Base-by-base conservation (phyloP, 1,140 invertebrate species). In the Lysiphlebus fabarum region DNA sequence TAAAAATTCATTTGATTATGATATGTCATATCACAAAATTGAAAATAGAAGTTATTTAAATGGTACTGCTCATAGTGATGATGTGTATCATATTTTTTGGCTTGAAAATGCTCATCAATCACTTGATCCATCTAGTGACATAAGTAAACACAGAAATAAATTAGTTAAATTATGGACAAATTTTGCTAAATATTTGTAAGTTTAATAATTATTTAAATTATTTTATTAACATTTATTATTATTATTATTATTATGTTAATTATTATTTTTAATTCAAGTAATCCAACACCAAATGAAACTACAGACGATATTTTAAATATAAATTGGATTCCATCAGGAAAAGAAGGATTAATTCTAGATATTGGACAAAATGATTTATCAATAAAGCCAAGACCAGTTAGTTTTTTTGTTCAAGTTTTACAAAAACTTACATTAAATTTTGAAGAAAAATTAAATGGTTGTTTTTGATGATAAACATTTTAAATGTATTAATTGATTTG, bases 111-210 rank as follows among this genome's bases (percentile, higher is more conserved):
- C 5, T 17, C 44, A 61, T 37, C 48, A 62, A 34, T 50, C 17
- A 34, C 10, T 14, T 14, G 37, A 57, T 57, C 49, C 43, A 2
- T 45, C 14, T 5, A 44, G 47, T 53, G 36, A 36, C 33, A 34
- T 53, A 9, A 36, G 10, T 7, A 10, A 6, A 1, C 54, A 54
- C 33, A 41, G 45, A 5, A 14, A 49, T 37, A 26, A 42, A 11
- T 11, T 56, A 12, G 41, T 55, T 33, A 57, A 36, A 38, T 44
- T 62, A 37, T 57, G 54, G 53, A 56, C 58, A 0, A 68, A 68
- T 45, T 62, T 68, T 10, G 63, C 63, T 8, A 68, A 65, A 67
- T 68, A 65, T n/a, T 61, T 62, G 66, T 67, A 37, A 61, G 44
- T 40, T 33, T 7, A 40, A 43, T n/a, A n/a, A n/a, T n/a, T n/a